phyloP scores from a whole-genome alignment of 2,797 vertebrate species.

The Sebastes itinus region DNA sequence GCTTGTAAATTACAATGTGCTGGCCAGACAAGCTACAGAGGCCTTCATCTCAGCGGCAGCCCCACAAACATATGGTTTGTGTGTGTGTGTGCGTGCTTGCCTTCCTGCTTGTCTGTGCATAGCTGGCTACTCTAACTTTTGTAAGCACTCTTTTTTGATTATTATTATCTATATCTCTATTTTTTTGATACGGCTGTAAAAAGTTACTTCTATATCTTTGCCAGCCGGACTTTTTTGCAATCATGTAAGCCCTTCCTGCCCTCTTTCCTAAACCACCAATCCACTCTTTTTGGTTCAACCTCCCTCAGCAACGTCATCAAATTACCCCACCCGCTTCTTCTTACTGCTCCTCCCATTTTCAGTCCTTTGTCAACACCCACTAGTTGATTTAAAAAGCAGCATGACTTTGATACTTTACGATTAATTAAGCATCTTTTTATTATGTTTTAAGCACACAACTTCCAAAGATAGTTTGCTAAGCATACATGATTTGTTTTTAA shows the following conservation, averaged over 20 bases:
- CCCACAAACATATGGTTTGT: conserved; percentile 59
- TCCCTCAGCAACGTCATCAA: conserved; percentile 5
- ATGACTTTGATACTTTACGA: not conserved
- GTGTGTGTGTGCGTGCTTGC: conserved; percentile 15
- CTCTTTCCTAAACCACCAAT: conserved; percentile 13
- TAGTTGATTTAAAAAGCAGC: conserved; percentile 14
- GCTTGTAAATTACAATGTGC: conserved; percentile 83
- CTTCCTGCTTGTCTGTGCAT: conserved; percentile 3
- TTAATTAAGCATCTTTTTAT: not conserved
- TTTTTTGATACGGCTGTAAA: conserved; percentile 17
- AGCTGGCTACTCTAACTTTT: conserved; percentile 8
- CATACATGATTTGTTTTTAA: not conserved
- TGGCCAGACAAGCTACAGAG: conserved; percentile 72
- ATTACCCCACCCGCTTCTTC: conserved; percentile 12
- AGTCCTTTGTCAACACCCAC: conserved; percentile 13
- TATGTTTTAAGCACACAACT: not conserved
- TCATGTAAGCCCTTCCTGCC: not conserved
- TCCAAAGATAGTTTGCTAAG: not conserved
- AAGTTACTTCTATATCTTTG: conserved; percentile 1
- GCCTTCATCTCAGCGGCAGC: conserved; percentile 67
- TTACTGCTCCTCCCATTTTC: conserved; percentile 7
- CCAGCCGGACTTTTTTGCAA: not conserved
- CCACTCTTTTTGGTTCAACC: conserved; percentile 1
- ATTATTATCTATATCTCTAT: conserved; percentile 1
- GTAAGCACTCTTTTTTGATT: not conserved